Percentiles rank a stretch among this genome's conserved stretches.
phyloP scores from a whole-genome alignment of 2,797 vertebrate species.

The Hoplostethus atlanticus region DNA sequence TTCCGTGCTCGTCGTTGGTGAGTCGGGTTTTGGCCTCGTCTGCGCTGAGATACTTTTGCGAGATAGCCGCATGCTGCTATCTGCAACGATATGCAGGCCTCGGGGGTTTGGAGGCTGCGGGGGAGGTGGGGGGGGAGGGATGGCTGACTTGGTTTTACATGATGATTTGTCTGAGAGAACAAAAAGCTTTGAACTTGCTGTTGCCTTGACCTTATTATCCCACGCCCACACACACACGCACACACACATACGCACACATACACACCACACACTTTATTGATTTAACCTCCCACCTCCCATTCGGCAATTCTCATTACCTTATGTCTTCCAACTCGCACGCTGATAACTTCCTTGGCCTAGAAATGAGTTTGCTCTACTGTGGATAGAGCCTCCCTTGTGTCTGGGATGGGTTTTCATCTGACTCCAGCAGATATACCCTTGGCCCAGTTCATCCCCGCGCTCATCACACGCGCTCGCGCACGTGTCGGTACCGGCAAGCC shows the following conservation, averaged over 20 bases:
- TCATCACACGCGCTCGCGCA: conserved; percentile 39
- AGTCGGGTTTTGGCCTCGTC: conserved; percentile 21
- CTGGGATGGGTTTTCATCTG: conserved; percentile 52
- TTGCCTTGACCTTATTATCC: conserved; percentile 34
- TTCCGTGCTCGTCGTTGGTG: conserved; percentile 1
- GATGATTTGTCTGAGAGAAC: conserved; percentile 26
- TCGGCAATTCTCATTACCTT: conserved; percentile 14
- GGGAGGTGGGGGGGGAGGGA: conserved; percentile 11
- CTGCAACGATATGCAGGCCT: conserved; percentile 1
- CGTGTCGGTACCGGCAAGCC: conserved; percentile 33
- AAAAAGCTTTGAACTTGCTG: conserved; percentile 8
- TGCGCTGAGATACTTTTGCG: conserved; percentile 12
- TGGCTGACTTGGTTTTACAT: conserved; percentile 9
- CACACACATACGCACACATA: conserved; percentile 18
- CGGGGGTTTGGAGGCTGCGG: conserved; percentile 37
- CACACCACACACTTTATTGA: conserved; percentile 33
- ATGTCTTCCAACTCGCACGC: conserved; percentile 28
- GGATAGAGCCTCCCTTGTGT: conserved; percentile 68
- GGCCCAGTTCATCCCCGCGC: conserved; percentile 70
- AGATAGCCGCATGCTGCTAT: conserved; percentile 21
- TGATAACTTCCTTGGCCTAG: conserved; percentile 67
- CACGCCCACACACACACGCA: conserved; percentile 7
- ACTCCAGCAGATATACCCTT: conserved; percentile 63
- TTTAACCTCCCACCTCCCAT: background rate
- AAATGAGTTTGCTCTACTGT: conserved; percentile 53